Conservation (phyloP, 1,140 invertebrate genomes). For the Neoseiulus cucumeris region DNA sequence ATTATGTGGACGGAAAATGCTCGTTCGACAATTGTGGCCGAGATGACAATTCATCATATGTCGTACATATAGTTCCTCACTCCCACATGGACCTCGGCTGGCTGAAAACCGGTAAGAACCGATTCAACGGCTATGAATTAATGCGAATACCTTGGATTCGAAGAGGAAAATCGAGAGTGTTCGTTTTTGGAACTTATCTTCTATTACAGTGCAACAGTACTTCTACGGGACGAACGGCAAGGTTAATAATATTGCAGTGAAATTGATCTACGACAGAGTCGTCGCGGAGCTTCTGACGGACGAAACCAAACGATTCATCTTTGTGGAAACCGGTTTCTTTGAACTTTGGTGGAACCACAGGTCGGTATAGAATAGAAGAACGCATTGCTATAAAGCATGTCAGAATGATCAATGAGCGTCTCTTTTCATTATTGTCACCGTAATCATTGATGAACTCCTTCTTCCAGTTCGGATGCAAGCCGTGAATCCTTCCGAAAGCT, state of each 20-base stretch:
- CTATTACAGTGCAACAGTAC: not conserved
- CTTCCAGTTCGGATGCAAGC: not conserved
- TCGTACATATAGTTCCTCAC: conserved; percentile 49
- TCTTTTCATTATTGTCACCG: too few species aligned
- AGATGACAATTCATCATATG: conserved; percentile 24
- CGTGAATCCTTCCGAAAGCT: not conserved
- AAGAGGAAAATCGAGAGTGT: too few species aligned
- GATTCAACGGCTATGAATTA: not conserved
- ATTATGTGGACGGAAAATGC: not conserved
- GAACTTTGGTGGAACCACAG: conserved; percentile 32
- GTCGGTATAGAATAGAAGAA: too few species aligned
- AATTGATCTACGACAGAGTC: conserved; percentile 34
- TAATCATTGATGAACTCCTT: too few species aligned
- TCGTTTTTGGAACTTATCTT: too few species aligned
- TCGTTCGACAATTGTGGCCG: not conserved
- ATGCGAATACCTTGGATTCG: not conserved
- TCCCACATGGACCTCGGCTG: conserved; percentile 77
- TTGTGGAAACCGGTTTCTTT: conserved; percentile 37
- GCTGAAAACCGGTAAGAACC: conserved; percentile 45
- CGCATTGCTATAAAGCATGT: too few species aligned
- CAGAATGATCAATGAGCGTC: too few species aligned
- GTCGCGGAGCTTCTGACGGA: conserved; percentile 27
- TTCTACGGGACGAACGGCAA: not conserved
- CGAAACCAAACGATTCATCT: conserved; percentile 25
- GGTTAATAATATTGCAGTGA: conserved; percentile 18